These are phyloP conservation scores for Rotaria socialis DNA, from an alignment of 2,888 invertebrate species.

Conservation along the genomic window DNA sequence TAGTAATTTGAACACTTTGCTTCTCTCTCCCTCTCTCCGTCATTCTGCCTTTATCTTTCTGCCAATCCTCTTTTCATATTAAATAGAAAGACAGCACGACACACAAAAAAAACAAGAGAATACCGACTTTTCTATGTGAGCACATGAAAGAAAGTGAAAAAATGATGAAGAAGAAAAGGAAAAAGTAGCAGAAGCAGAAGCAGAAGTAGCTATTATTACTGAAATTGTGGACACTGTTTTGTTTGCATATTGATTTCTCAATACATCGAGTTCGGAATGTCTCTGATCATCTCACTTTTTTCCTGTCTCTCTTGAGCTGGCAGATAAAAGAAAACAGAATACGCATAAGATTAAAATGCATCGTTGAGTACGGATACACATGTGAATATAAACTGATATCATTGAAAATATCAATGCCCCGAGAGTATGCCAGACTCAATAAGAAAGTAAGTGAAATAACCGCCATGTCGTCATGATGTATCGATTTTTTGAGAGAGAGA, in stretches of 20 bases:
- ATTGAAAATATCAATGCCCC: neutral
- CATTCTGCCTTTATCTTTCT: neutral
- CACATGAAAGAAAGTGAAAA: neutral
- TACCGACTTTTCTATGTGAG: neutral
- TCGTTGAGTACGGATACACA: neutral
- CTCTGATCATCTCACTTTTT: neutral
- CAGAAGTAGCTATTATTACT: neutral
- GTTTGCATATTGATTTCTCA: neutral
- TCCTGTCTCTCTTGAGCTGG: neutral
- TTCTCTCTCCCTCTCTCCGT: neutral
- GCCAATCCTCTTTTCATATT: conserved; percentile 9
- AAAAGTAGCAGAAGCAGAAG: neutral
- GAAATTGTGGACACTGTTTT: neutral
- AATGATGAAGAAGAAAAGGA: neutral
- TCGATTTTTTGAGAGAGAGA: neutral
- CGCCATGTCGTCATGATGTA: neutral
- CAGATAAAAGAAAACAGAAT: neutral
- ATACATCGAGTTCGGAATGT: neutral
- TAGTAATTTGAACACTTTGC: neutral
- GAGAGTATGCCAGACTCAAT: neutral
- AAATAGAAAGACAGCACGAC: neutral
- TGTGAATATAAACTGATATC: neutral
- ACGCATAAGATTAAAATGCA: neutral
- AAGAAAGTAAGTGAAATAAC: neutral
- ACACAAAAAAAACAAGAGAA: neutral